phyloP scores from a whole-genome alignment of 2,888 invertebrate genomes.

The Octodonta nipae region DNA sequence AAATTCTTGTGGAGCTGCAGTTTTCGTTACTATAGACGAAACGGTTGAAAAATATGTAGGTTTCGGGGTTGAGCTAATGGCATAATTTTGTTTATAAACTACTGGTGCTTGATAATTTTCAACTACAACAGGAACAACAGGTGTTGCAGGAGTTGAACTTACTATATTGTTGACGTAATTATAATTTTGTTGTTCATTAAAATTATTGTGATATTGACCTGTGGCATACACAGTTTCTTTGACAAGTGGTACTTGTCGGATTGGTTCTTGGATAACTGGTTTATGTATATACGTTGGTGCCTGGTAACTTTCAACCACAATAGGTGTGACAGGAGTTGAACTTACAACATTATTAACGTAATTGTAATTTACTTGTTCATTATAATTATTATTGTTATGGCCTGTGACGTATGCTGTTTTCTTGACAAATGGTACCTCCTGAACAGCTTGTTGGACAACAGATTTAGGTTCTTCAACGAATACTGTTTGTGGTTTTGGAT shows the following conservation, averaged over 20 bases:
- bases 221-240: neutral
- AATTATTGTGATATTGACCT: neutral
- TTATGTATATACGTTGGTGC: no score
- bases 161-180: neutral
- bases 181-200: neutral
- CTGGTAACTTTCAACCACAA: no score
- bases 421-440: slow-evolving; percentile 27
- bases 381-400: slow-evolving; percentile 3
- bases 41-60: slow-evolving; percentile 34
- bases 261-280: no score
- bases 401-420: slow-evolving; percentile 29
- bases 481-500: slow-evolving; percentile 21
- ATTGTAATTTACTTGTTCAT: no score
- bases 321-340: no score
- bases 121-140: slow-evolving; percentile 4
- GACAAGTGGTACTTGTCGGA: no score
- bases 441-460: slow-evolving; percentile 17
- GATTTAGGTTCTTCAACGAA: slow-evolving; percentile 30
- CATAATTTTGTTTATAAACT: slow-evolving; percentile 2
- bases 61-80: slow-evolving; percentile 20
- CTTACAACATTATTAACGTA: no score
- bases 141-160: slow-evolving; percentile 7
- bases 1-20: slow-evolving; percentile 16
- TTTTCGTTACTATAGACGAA: slow-evolving; percentile 24
- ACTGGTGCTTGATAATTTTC: slow-evolving; percentile 13